Conservation (phyloP, 2,113 vertebrate genomes). For the Globicephala melas region DNA sequence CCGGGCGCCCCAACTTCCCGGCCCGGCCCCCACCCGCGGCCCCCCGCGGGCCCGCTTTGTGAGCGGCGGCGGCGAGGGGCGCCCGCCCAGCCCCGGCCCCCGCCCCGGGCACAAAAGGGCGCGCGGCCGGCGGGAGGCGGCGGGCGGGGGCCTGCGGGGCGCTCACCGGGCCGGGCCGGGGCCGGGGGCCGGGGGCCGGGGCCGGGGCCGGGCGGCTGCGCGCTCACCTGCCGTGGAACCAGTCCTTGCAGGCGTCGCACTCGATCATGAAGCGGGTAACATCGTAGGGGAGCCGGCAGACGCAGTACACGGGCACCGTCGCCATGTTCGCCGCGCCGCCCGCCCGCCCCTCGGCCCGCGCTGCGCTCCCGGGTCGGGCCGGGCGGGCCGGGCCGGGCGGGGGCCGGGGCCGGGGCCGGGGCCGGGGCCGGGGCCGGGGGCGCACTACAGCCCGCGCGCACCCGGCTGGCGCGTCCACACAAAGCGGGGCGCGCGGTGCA, state of each 20-base stretch:
- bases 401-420: slow-evolving; percentile 57
- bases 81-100: slow-evolving; percentile 57
- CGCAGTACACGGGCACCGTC: slow-evolving; percentile 98
- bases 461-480: slow-evolving; percentile 72
- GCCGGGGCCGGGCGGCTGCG: slow-evolving; percentile 57
- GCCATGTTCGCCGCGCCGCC: slow-evolving; percentile 90
- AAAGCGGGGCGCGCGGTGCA: slow-evolving; percentile 63
- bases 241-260: slow-evolving; percentile 97
- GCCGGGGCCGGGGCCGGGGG: slow-evolving; percentile 58
- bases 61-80: slow-evolving; percentile 46
- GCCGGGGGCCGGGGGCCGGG: neutral
- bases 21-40: neutral
- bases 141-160: slow-evolving; percentile 21
- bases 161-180: neutral
- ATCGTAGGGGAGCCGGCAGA: slow-evolving; percentile 98
- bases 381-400: slow-evolving; percentile 61
- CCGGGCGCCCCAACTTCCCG: neutral
- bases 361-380: slow-evolving; percentile 50
- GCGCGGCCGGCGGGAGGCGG: slow-evolving; percentile 57
- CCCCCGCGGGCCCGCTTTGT: slow-evolving; percentile 62
- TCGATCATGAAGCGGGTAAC: slow-evolving; percentile 99
- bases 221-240: slow-evolving; percentile 98
- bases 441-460: slow-evolving; percentile 67
- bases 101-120: slow-evolving; percentile 71
- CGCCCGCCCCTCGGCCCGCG: slow-evolving; percentile 73